Evolutionary conservation across 2,113 vertebrate genomes (phyloP).

Genomic region (Syrmaticus mikado): DNA sequence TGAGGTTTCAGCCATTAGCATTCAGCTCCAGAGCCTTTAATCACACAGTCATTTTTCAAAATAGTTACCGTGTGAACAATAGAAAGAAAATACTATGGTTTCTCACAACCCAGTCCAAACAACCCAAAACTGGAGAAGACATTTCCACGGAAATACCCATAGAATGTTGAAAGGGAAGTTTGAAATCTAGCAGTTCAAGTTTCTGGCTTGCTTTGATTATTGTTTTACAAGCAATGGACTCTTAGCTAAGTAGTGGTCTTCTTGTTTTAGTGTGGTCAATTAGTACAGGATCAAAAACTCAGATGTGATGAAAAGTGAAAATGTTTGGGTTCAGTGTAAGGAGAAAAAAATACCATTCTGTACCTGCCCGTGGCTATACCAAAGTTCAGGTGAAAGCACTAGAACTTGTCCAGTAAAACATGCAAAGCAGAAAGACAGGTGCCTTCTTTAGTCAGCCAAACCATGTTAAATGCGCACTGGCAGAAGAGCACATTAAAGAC

Average conservation of each 20-base stretch:
- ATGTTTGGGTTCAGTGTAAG: neutral
- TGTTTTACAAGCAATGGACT: neutral
- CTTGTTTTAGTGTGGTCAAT: neutral
- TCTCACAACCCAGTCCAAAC: neutral
- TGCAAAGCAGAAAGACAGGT: neutral
- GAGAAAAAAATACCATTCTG: neutral
- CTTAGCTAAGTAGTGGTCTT: neutral
- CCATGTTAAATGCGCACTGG: neutral
- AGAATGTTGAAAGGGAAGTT: neutral
- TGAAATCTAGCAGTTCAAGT: neutral
- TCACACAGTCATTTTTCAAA: neutral
- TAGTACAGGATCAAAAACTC: neutral
- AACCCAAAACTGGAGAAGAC: neutral
- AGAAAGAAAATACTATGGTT: neutral
- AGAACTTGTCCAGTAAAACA: neutral
- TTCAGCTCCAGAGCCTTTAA: conserved; percentile 4
- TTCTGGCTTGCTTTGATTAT: neutral
- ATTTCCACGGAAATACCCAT: neutral
- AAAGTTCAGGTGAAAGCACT: neutral
- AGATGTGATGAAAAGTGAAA: neutral
- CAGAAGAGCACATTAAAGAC: neutral
- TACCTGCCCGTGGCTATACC: neutral
- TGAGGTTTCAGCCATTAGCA: neutral
- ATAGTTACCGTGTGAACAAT: neutral
- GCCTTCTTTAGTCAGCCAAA: neutral